A percentile compares a stretch with the other conserved stretches of the same genome.
Evolutionary conservation across 35 echinoderm and acorn worm species (phyloP).

Genomic region (Lytechinus variegatus): DNA sequence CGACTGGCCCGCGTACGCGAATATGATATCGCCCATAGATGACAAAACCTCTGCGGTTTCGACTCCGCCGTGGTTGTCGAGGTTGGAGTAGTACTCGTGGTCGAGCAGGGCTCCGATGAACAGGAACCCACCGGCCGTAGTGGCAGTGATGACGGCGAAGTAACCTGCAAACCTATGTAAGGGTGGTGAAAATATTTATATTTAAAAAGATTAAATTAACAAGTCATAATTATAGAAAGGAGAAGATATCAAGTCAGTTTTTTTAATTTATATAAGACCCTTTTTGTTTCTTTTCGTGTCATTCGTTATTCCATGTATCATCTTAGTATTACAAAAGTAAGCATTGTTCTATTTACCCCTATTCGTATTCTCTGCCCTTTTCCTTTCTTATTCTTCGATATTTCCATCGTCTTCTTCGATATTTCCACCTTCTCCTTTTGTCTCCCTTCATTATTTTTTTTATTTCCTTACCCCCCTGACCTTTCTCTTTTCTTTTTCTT

Average conservation of each 20-base stretch:
- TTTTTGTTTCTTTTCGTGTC: not conserved
- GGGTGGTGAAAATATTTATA: not conserved
- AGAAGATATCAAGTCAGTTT: no score
- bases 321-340: no score
- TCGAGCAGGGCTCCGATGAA: slow-evolving; percentile 11
- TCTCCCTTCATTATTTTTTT: no score
- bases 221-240: not conserved
- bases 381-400: not conserved
- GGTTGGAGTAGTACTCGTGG: not conserved
- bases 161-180: slow-evolving; percentile 38
- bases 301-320: not conserved
- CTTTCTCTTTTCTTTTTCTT: no score
- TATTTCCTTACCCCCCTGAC: no score
- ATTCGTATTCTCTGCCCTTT: not conserved
- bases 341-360: no score
- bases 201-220: not conserved
- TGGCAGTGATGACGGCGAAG: not conserved
- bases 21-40: slow-evolving; percentile 30
- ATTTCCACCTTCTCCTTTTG: no score
- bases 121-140: not conserved
- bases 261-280: no score
- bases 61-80: not conserved
- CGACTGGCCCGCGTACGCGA: slow-evolving; percentile 46
- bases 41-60: not conserved
- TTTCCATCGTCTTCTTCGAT: no score